phyloP scores from a whole-genome alignment of 2,113 vertebrate genomes.

The Epinephelus moara region DNA sequence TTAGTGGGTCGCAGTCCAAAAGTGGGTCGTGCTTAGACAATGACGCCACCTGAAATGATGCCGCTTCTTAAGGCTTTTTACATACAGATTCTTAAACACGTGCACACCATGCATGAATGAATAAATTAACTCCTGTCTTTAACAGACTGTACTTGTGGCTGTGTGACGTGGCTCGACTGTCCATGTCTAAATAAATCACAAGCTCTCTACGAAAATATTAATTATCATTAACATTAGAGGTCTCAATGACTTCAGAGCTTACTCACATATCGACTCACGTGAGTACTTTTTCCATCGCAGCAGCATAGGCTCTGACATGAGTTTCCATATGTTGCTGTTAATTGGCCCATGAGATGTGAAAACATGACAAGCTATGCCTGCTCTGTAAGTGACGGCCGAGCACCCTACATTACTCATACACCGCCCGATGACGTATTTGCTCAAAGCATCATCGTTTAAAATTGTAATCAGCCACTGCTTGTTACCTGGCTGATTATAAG shows the following conservation, averaged over 20 bases:
- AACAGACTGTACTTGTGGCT: neutral
- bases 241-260: constrained; percentile 13
- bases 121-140: neutral
- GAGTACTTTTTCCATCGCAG: neutral
- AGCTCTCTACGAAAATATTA: constrained; percentile 16
- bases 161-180: neutral
- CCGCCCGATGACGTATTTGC: constrained; percentile 8
- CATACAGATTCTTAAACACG: neutral
- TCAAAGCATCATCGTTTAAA: constrained; percentile 3
- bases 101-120: neutral
- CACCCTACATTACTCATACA: neutral
- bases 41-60: neutral
- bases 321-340: neutral
- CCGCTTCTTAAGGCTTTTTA: neutral
- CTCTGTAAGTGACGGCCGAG: neutral
- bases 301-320: neutral
- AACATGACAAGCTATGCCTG: neutral
- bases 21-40: too few species aligned
- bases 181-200: neutral
- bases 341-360: constrained; percentile 30
- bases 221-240: neutral
- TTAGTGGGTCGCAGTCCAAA: too few species aligned
- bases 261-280: neutral
- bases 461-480: constrained; percentile 33
- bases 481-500: constrained; percentile 24